These are phyloP conservation scores for Blennius ocellaris DNA, from an alignment of 2,113 vertebrate species.

Conservation along the genomic window DNA sequence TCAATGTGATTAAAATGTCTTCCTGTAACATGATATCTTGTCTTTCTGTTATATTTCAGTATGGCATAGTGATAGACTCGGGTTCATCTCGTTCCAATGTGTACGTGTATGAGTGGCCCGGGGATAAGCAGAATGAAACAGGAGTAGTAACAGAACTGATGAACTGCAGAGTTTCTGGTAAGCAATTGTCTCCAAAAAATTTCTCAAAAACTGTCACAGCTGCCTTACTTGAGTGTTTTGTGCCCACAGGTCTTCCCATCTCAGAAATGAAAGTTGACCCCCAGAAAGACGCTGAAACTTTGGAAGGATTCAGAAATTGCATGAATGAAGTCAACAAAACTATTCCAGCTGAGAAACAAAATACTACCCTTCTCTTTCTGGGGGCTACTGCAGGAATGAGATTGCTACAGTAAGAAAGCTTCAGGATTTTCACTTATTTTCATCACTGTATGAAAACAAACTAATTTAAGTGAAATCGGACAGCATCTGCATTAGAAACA, in stretches of 20 bases:
- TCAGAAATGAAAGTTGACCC: constrained; percentile 85
- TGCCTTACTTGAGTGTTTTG: not conserved
- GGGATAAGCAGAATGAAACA: constrained; percentile 93
- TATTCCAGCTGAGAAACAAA: constrained; percentile 85
- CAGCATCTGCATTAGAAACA: too few relatives aligned
- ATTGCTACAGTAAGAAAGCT: constrained; percentile 87
- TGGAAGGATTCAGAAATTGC: constrained; percentile 82
- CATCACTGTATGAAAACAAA: too few relatives aligned
- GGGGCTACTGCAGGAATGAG: constrained; percentile 98
- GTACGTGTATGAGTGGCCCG: constrained; percentile 96
- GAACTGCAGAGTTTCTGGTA: constrained; percentile 89
- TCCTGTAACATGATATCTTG: not conserved
- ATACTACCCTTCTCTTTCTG: constrained; percentile 86
- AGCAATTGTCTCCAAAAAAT: constrained; percentile 38
- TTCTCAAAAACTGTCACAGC: too few relatives aligned
- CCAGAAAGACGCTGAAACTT: constrained; percentile 66
- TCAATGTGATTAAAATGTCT: not conserved
- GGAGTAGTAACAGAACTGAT: constrained; percentile 89
- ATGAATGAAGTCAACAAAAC: constrained; percentile 79
- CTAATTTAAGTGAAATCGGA: too few relatives aligned
- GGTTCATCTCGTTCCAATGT: constrained; percentile 94
- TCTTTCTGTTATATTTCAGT: constrained; percentile 77
- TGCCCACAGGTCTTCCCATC: constrained; percentile 86
- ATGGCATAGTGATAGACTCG: constrained; percentile 94
- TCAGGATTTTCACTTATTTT: too few relatives aligned